Evolutionary conservation across 2,888 invertebrate genomes (phyloP).

Genomic region (Ryuthela nishihirai): DNA sequence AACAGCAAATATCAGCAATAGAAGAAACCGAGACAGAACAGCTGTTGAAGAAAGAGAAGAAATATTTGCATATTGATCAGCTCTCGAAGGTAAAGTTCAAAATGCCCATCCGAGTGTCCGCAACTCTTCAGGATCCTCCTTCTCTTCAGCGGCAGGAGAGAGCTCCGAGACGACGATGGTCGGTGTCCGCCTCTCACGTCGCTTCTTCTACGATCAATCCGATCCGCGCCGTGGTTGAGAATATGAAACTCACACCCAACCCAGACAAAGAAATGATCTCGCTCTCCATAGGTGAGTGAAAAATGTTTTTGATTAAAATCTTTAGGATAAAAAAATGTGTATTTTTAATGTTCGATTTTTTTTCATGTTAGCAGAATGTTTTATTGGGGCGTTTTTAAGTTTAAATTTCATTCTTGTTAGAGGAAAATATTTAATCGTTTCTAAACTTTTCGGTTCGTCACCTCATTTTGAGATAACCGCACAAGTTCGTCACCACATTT

Average conservation of each 20-base stretch:
- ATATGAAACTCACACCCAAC: slow-evolving; percentile 85
- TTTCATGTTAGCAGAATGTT: too few species aligned
- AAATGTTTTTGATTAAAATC: too few species aligned
- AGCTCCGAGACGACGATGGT: slow-evolving; percentile 58
- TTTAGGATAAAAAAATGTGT: neutral
- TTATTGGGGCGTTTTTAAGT: too few species aligned
- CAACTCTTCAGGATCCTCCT: slow-evolving; percentile 27
- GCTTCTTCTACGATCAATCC: slow-evolving; percentile 86
- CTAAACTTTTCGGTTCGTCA: too few species aligned
- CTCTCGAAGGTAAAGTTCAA: slow-evolving; percentile 1
- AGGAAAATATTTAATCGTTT: too few species aligned
- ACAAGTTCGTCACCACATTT: too few species aligned
- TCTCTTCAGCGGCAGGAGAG: slow-evolving; percentile 19
- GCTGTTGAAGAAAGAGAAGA: too few species aligned
- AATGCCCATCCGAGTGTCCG: slow-evolving; percentile 33
- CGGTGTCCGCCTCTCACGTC: slow-evolving; percentile 70
- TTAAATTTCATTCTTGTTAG: too few species aligned
- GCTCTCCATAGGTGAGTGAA: slow-evolving; percentile 75
- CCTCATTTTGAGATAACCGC: too few species aligned
- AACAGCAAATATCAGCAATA: too few species aligned
- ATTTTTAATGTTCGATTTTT: neutral
- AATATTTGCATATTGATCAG: too few species aligned
- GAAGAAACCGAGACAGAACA: too few species aligned
- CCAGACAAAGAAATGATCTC: slow-evolving; percentile 89
- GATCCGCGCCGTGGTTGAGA: slow-evolving; percentile 88